Conservation (phyloP, 1,140 invertebrate species). For the Tenebrio molitor region DNA sequence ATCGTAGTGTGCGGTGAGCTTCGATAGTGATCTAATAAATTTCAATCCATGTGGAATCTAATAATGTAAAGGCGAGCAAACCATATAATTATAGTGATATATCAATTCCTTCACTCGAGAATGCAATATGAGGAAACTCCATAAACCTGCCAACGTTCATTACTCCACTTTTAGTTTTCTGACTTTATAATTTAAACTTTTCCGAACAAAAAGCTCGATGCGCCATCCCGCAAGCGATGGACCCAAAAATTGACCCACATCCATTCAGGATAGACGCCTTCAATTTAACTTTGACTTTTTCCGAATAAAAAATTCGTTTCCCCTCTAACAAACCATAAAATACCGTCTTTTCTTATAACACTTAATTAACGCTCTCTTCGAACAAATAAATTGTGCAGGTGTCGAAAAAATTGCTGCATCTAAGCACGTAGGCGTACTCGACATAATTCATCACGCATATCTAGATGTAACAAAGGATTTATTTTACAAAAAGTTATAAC, state of each 20-base stretch:
- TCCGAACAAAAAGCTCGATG: constrained; percentile 15
- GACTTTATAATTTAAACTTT: constrained; percentile 40
- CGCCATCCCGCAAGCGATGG: constrained; percentile 6
- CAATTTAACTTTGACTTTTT: constrained; percentile 22
- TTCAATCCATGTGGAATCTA: constrained; percentile 35
- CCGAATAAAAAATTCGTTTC: neutral
- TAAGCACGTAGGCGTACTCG: neutral
- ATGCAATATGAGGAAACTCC: constrained; percentile 38
- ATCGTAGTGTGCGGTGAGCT: constrained; percentile 3
- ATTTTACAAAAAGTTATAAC: constrained; percentile 2
- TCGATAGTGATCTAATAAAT: constrained; percentile 8
- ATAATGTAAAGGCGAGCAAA: constrained; percentile 22
- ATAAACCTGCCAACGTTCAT: constrained; percentile 39
- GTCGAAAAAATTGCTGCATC: constrained; percentile 3
- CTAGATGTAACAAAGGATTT: constrained; percentile 6
- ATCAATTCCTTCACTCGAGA: constrained; percentile 41
- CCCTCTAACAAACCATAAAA: neutral
- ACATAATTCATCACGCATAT: neutral
- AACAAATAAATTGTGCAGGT: neutral
- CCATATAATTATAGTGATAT: constrained; percentile 43
- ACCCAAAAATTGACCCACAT: constrained; percentile 39
- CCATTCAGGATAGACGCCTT: neutral
- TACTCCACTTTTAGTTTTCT: constrained; percentile 28
- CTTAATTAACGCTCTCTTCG: neutral
- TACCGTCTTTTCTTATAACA: neutral